Evolutionary conservation across 2,113 vertebrate genomes (phyloP).

Genomic region (Lonchura striata): DNA sequence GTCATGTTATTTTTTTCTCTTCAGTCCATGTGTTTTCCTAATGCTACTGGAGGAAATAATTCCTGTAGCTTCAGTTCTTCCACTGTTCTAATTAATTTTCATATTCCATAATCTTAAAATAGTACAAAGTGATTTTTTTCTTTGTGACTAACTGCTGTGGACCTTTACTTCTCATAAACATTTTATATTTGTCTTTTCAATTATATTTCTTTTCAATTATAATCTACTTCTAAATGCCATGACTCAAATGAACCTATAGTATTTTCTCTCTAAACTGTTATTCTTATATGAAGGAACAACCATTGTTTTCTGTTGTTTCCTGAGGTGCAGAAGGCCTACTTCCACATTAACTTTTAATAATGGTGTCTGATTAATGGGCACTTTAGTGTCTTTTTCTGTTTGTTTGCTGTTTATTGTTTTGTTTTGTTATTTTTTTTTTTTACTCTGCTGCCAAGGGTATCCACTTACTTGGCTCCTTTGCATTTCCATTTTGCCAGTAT

Average conservation of each 20-base stretch:
- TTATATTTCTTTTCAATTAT: background rate
- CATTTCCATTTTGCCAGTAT: background rate
- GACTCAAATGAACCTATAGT: background rate
- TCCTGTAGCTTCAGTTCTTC: background rate
- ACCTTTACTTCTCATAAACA: background rate
- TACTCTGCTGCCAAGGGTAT: background rate
- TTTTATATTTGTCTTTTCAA: background rate
- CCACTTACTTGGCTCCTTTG: background rate
- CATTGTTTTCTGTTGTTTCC: background rate
- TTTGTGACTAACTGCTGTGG: background rate
- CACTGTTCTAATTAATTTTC: background rate
- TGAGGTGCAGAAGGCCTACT: background rate
- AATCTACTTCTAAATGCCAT: background rate
- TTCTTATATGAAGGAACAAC: background rate
- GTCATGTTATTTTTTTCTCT: background rate
- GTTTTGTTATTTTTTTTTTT: background rate
- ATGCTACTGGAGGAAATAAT: background rate
- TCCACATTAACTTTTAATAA: background rate
- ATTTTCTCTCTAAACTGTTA: background rate
- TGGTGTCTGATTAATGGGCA: background rate
- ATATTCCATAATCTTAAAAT: background rate
- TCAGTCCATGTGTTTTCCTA: background rate
- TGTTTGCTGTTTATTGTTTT: background rate
- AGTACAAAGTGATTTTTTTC: background rate
- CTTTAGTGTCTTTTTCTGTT: background rate